Evolutionary conservation across 2,888 invertebrate species (phyloP).

Genomic region (Macaria liturata): DNA sequence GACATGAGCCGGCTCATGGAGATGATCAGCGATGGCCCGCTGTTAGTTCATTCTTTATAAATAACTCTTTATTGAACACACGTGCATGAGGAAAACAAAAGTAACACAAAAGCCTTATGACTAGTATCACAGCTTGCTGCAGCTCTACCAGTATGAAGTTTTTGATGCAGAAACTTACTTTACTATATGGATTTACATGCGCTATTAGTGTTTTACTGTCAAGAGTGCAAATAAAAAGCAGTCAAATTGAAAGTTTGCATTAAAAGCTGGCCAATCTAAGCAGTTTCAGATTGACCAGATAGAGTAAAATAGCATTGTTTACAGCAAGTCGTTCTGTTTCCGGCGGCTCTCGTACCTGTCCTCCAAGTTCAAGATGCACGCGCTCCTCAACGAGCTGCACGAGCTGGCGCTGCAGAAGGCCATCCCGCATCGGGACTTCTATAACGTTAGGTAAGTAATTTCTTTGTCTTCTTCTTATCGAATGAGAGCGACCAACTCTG

Average conservation of each 20-base stretch:
- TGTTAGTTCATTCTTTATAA: slow-evolving; percentile 84
- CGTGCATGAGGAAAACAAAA: not conserved
- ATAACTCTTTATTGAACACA: too few species aligned
- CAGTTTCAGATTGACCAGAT: too few species aligned
- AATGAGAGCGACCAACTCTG: too few species aligned
- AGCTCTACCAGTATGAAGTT: too few species aligned
- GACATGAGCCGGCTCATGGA: slow-evolving; percentile 93
- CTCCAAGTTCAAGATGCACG: slow-evolving; percentile 97
- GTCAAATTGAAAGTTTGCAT: too few species aligned
- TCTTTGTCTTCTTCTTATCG: too few species aligned
- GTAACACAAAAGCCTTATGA: not conserved
- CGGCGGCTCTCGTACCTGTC: slow-evolving; percentile 96
- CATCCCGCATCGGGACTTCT: slow-evolving; percentile 98
- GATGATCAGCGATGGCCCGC: slow-evolving; percentile 97
- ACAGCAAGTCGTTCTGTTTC: slow-evolving; percentile 96
- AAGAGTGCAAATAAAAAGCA: too few species aligned
- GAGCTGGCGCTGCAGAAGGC: slow-evolving; percentile 97
- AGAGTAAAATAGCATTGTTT: slow-evolving; percentile 22
- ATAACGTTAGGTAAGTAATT: slow-evolving; percentile 91
- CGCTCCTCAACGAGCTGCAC: slow-evolving; percentile 94
- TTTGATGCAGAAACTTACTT: too few species aligned
- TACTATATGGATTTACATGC: too few species aligned
- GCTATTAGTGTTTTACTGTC: too few species aligned
- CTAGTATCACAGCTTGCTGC: too few species aligned
- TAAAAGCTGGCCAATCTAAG: too few species aligned